Base-by-base conservation (phyloP, 2,888 invertebrate genomes). In the Caenorhabditis imperialis region DNA sequence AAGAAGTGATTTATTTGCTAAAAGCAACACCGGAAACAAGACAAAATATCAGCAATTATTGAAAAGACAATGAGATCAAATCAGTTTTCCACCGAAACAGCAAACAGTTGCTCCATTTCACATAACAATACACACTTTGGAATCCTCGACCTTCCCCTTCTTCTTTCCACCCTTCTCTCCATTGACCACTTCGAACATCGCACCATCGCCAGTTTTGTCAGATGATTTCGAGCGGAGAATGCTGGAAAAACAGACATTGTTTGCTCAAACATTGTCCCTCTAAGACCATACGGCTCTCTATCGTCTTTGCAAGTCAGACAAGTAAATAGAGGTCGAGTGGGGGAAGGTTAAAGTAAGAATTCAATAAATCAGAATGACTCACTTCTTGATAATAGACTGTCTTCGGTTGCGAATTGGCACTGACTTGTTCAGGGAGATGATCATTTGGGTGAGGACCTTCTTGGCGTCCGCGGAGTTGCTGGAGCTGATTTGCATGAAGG, bases 81-180 rank as follows among this genome's bases (percentile, higher is more conserved):
- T 38, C 7, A 38, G 14, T 38, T 38, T 18, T 4, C 20, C 20
- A 48, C n/a, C 20, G 1, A 35, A 42, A 33, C 6, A 51, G 27
- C 22, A 23, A 10, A 23, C n/a, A 2, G n/a, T 4, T 37, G 4
- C 37, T 40, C 14, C 0, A 2, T 20, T 70, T 50, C 38, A 75
- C 75, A 75, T 75, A 7, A 75, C 53, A n/a, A 57, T 63, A 22
- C 75, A 75, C 6, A 75, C 75, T 62, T 63, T 75, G 0, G 75
- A 75, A 5, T 75, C 69, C 6, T 75, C 69, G 1, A 57, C 50
- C 51, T 67, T 74, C 30, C 51, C 61, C 5, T 58, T 72, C 25
- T 67, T 65, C 40, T 60, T 60, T 20, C 30, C 61, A 3, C 42
- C 67, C 12, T 63, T 58, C 42, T 67, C 69, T 40, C 69, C 62